These are phyloP conservation scores for Leptopilina clavipes DNA, from an alignment of 1,140 invertebrate species.

Conservation along the genomic window DNA sequence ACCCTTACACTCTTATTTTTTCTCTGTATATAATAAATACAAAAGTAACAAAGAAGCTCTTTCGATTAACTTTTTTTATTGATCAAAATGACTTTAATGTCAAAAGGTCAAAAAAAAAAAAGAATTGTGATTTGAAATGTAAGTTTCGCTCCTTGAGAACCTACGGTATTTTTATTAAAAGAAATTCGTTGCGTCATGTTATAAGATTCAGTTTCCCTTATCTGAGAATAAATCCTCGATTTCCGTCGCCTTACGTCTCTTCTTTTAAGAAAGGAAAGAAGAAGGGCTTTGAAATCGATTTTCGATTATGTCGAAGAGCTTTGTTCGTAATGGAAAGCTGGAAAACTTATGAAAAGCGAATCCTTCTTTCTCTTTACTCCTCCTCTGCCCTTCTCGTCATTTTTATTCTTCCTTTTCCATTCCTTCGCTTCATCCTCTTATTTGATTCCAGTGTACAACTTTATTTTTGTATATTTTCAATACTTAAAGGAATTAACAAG, in stretches of 20 bases:
- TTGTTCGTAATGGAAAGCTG: conserved; percentile 61
- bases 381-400: background rate
- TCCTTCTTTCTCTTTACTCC: conserved; percentile 38
- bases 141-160: background rate
- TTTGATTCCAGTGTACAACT: background rate
- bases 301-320: conserved; percentile 63
- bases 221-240: conserved; percentile 58
- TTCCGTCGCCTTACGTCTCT: conserved; percentile 54
- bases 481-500: conserved; percentile 30
- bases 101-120: background rate
- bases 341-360: conserved; percentile 58
- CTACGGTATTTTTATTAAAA: conserved; percentile 20
- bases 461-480: conserved; percentile 38
- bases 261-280: conserved; percentile 43
- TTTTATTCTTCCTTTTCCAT: conserved; percentile 18
- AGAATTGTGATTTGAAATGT: background rate
- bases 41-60: background rate
- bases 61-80: background rate
- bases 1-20: background rate
- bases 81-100: background rate
- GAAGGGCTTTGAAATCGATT: conserved; percentile 57
- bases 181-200: conserved; percentile 47
- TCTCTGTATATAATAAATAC: background rate
- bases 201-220: conserved; percentile 53
- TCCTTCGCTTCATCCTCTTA: conserved; percentile 1